phyloP scores from a whole-genome alignment of 1,140 invertebrate species.

The Formica exsecta region DNA sequence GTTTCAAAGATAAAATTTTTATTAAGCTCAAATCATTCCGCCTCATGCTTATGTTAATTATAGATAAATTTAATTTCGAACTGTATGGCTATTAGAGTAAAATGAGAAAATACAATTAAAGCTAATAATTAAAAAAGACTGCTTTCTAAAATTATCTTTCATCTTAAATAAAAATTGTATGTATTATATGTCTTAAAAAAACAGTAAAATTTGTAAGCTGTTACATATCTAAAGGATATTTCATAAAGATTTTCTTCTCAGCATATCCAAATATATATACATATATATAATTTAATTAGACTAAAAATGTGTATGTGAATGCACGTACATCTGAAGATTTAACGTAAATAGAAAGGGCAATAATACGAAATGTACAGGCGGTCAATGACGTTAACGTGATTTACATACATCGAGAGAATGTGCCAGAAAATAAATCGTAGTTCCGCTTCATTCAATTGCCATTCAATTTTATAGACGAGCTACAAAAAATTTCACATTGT shows the following conservation, averaged over 20 bases:
- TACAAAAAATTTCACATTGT: constrained; percentile 13
- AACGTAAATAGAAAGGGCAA: constrained; percentile 75
- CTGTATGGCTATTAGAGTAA: neutral
- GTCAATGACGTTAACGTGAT: constrained; percentile 79
- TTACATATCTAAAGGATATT: neutral
- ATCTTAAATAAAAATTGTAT: neutral
- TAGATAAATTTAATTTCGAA: neutral
- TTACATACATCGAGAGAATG: constrained; percentile 81
- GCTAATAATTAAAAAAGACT: neutral
- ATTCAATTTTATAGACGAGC: constrained; percentile 38
- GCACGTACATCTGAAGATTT: constrained; percentile 71
- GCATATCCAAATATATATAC: neutral
- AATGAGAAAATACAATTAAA: neutral
- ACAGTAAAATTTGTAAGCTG: neutral
- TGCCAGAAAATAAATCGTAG: constrained; percentile 68
- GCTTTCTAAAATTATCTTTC: neutral
- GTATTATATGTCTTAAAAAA: neutral
- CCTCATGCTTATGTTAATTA: neutral
- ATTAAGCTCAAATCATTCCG: neutral
- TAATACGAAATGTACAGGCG: constrained; percentile 73
- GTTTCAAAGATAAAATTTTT: neutral
- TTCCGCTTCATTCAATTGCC: constrained; percentile 68
- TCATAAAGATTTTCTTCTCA: neutral
- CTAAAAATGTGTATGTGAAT: constrained; percentile 65
- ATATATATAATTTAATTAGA: constrained; percentile 69